Evolutionary conservation across 2,888 invertebrate genomes (phyloP).

Genomic region (Troilus luridus): DNA sequence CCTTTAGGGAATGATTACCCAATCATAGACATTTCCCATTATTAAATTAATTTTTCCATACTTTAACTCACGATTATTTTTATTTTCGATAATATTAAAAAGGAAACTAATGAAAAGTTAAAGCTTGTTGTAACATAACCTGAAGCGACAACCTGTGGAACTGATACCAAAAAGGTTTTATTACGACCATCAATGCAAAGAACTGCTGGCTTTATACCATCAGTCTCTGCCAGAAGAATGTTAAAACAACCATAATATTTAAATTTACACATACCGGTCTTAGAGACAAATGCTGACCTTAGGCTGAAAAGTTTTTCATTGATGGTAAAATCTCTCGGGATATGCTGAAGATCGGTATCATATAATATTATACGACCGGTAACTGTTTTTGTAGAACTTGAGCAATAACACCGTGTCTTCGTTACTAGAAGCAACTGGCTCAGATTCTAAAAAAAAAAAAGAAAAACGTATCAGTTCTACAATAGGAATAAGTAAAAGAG

Average conservation of each 20-base stretch:
- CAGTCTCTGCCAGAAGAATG: neutral
- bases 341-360: slow-evolving; percentile 93
- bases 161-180: too few relatives aligned
- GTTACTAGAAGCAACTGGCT: slow-evolving; percentile 64
- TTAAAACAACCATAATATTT: neutral
- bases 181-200: too few relatives aligned
- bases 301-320: slow-evolving; percentile 71
- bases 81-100: too few relatives aligned
- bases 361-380: slow-evolving; percentile 92
- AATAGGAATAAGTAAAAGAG: neutral
- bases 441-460: slow-evolving; percentile 63
- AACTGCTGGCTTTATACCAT: neutral
- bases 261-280: slow-evolving; percentile 66
- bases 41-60: too few relatives aligned
- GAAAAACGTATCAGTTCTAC: neutral
- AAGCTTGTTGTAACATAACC: too few relatives aligned
- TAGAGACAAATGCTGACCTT: slow-evolving; percentile 79
- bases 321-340: slow-evolving; percentile 87
- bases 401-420: slow-evolving; percentile 75
- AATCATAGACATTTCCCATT: too few relatives aligned
- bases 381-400: slow-evolving; percentile 78
- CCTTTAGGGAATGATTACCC: too few relatives aligned
- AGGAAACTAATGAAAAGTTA: too few relatives aligned
- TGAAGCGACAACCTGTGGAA: too few relatives aligned
- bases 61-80: too few relatives aligned